Evolutionary conservation across 2,888 invertebrate genomes (phyloP), one percentile per base, ranked within the genome.

Genomic region (Rhorus exstirpatorius): DNA sequence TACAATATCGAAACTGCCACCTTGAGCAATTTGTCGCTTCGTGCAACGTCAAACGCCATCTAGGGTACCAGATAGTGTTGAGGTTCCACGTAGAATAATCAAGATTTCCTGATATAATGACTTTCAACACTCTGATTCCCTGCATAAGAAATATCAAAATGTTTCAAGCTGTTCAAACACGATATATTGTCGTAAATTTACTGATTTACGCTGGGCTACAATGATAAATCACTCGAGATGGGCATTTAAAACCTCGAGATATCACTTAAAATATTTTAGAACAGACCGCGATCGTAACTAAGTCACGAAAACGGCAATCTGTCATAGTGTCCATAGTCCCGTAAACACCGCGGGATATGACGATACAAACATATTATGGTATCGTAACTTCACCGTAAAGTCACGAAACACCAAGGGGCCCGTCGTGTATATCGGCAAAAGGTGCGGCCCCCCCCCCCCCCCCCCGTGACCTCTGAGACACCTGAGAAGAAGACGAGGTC

Each of bases 401-500:
- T 49, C 68, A 82, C 75, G 79, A 82, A 51, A 79, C 2, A 58
- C 58, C 60, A 26, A 68, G 79, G 67, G 10, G 35, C 46, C 79
- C 46, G n/a, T 44, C n/a, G 58, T 35, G n/a, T 38, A 51, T 60
- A 72, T 51, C 58, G 67, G 65, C 51, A 58, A 68, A 78, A 78
- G 78, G 82, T 58, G 65, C 65, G 82, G 58, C 75, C 79, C 31
- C 31, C 31, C n/a, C n/a, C n/a, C n/a, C n/a, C n/a, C n/a, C n/a
- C n/a, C n/a, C n/a, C 19, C 65, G 70, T 82, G 60, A 82, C 79
- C 82, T 71, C 70, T 17, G 70, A 26, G 75, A 79, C 82, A 82
- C 79, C 79, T 79, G 79, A 75, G 79, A 75, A 17, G 35, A 61
- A 78, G 68, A 79, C 21, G 71, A 67, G 68, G 68, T 61, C 75